Conservation (phyloP, 2,888 invertebrate genomes). For the Sesia apiformis region DNA sequence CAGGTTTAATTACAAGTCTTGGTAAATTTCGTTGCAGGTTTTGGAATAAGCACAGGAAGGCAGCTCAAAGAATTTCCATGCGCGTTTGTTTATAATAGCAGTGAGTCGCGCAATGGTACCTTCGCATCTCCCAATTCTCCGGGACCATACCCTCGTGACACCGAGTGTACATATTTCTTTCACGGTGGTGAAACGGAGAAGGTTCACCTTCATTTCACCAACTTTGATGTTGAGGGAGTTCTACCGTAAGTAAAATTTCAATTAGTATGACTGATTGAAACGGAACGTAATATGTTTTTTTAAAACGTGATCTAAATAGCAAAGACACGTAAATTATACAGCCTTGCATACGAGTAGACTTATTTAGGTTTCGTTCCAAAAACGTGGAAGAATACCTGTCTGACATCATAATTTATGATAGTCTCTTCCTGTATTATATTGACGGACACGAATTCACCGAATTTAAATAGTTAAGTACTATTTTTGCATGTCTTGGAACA, state of each 20-base stretch:
- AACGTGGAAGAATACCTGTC: too few relatives aligned
- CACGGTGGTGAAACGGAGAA: constrained; percentile 85
- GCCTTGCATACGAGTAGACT: too few relatives aligned
- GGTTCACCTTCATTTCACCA: constrained; percentile 88
- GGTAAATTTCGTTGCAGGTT: constrained; percentile 76
- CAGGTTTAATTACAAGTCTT: background rate
- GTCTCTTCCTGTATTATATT: too few relatives aligned
- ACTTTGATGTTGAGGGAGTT: constrained; percentile 96
- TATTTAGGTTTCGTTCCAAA: too few relatives aligned
- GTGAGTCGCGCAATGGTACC: constrained; percentile 83
- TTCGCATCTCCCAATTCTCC: constrained; percentile 94
- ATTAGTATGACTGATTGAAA: too few relatives aligned
- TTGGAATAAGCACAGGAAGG: constrained; percentile 87
- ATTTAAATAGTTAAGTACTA: too few relatives aligned
- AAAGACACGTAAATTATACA: too few relatives aligned
- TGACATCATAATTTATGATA: too few relatives aligned
- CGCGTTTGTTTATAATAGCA: constrained; percentile 92
- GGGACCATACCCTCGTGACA: constrained; percentile 90
- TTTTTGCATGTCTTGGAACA: too few relatives aligned
- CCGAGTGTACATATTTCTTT: constrained; percentile 94
- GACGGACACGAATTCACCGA: too few relatives aligned
- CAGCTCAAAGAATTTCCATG: constrained; percentile 86
- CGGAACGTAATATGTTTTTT: too few relatives aligned
- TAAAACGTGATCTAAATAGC: too few relatives aligned
- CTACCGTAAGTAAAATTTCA: constrained; percentile 82